These are phyloP conservation scores for Melanotaenia maccullochi DNA, from an alignment of 2,797 vertebrate genomes.

Conservation along the genomic window DNA sequence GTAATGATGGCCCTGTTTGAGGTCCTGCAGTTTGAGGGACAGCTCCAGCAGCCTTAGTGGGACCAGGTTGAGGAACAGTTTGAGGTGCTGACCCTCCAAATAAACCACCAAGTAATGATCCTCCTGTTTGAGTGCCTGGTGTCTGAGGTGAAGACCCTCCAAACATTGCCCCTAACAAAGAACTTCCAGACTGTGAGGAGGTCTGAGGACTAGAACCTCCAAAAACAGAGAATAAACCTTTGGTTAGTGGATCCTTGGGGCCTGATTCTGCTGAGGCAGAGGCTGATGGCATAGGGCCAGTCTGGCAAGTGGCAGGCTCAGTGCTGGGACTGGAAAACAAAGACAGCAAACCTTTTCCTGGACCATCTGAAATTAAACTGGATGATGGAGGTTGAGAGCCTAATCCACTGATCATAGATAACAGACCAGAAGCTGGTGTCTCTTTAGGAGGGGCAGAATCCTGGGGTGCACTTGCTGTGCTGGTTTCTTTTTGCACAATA, in stretches of 20 bases:
- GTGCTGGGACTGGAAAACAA: constrained; percentile 70
- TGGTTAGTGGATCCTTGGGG: constrained; percentile 65
- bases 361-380: constrained; percentile 52
- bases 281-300: constrained; percentile 20
- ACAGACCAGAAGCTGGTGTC: constrained; percentile 31
- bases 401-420: constrained; percentile 54
- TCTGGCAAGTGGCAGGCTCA: constrained; percentile 48
- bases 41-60: constrained; percentile 59
- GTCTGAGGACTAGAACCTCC: constrained; percentile 70
- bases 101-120: constrained; percentile 83
- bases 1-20: constrained; percentile 76
- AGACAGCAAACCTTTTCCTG: constrained; percentile 74
- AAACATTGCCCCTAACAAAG: constrained; percentile 79
- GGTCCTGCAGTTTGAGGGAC: constrained; percentile 64
- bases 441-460: constrained; percentile 46
- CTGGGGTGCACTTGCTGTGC: constrained; percentile 23
- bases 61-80: constrained; percentile 39
- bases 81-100: constrained; percentile 70
- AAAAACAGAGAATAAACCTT: constrained; percentile 74
- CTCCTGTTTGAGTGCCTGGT: constrained; percentile 73
- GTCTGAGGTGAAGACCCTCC: constrained; percentile 71
- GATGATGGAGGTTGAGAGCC: constrained; percentile 31
- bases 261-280: constrained; percentile 48
- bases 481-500: constrained; percentile 37
- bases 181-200: constrained; percentile 64